Evolutionary conservation across 2,888 invertebrate species (phyloP).

Genomic region (Timandra comae): DNA sequence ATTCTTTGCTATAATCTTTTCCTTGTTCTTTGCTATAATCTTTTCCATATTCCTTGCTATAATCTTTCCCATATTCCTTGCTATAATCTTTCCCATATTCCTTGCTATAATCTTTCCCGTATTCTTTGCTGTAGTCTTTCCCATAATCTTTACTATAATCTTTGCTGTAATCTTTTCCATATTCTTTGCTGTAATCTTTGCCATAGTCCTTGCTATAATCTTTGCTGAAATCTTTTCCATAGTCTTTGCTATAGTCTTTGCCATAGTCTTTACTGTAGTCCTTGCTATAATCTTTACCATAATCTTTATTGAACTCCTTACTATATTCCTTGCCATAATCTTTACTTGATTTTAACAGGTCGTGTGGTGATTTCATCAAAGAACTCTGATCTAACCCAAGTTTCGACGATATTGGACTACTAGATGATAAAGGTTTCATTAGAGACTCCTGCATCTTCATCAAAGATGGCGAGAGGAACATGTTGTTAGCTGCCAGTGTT

Average conservation of each 20-base stretch:
- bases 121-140: constrained; percentile 19
- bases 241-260: constrained; percentile 17
- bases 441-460: constrained; percentile 83
- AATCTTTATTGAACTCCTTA: constrained; percentile 12
- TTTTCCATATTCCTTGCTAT: constrained; percentile 14
- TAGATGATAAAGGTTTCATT: constrained; percentile 77
- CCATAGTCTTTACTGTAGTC: constrained; percentile 10
- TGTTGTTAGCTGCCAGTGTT: constrained; percentile 85
- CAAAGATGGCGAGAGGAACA: constrained; percentile 85
- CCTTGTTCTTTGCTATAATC: constrained; percentile 9
- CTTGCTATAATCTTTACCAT: constrained; percentile 11
- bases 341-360: constrained; percentile 21
- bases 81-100: constrained; percentile 19
- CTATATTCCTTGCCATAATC: constrained; percentile 14
- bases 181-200: constrained; percentile 19
- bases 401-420: constrained; percentile 72
- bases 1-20: constrained; percentile 20
- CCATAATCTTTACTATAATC: constrained; percentile 14
- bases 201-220: constrained; percentile 18
- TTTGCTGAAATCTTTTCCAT: constrained; percentile 9
- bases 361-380: constrained; percentile 55
- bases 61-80: constrained; percentile 16
- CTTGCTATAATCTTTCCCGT: constrained; percentile 9
- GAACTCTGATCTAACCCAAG: constrained; percentile 59
- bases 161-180: constrained; percentile 17